Conservation (phyloP, 2,888 invertebrate species). For the Dexiosoma caninum region DNA sequence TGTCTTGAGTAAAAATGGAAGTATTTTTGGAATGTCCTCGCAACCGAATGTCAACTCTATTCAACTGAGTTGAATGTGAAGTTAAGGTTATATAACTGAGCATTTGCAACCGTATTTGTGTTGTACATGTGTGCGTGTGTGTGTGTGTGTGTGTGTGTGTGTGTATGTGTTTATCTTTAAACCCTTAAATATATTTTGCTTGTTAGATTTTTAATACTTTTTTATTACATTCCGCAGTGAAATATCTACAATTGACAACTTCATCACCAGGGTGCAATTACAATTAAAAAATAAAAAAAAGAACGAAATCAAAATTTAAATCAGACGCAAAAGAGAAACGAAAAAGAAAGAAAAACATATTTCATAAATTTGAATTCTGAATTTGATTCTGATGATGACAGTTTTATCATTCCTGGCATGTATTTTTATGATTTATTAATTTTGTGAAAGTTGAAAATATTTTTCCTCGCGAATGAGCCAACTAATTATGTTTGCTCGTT, state of each 20-base stretch:
- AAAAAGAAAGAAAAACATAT: constrained; percentile 46
- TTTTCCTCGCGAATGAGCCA: neutral
- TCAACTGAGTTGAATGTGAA: neutral
- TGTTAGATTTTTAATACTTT: constrained; percentile 18
- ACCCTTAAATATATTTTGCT: constrained; percentile 51
- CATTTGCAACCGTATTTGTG: no score
- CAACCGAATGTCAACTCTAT: no score
- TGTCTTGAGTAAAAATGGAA: constrained; percentile 6
- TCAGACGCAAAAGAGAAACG: constrained; percentile 9
- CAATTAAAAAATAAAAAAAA: constrained; percentile 56
- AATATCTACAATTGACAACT: constrained; percentile 58
- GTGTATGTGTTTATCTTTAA: constrained; percentile 19
- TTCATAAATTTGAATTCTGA: constrained; percentile 59
- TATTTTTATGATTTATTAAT: constrained; percentile 58
- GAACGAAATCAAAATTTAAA: constrained; percentile 29
- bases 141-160: neutral
- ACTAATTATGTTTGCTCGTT: constrained; percentile 32
- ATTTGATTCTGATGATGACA: constrained; percentile 58
- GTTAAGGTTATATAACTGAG: constrained; percentile 18
- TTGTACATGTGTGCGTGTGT: no score
- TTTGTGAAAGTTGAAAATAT: constrained; percentile 28
- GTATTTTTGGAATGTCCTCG: constrained; percentile 14
- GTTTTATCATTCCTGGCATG: constrained; percentile 56
- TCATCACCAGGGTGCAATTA: constrained; percentile 61
- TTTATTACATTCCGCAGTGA: constrained; percentile 21